phyloP scores from a whole-genome alignment of 2,797 vertebrate genomes.

The Rhynchonycteris naso region DNA sequence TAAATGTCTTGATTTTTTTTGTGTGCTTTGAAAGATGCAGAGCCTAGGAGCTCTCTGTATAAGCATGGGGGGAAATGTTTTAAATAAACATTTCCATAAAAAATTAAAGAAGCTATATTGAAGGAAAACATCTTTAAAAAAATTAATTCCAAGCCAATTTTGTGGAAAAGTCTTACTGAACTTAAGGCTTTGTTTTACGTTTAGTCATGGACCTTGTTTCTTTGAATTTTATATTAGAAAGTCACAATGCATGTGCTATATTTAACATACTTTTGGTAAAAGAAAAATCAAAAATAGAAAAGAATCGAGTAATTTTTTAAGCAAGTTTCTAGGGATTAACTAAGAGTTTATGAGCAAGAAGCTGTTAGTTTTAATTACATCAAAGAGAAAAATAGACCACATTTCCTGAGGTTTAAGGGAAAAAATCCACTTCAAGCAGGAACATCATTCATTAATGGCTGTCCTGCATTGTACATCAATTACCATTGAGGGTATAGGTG shows the following conservation, averaged over 20 bases:
- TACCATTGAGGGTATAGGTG: constrained; percentile 72
- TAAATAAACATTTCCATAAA: background rate
- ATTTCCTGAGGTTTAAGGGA: constrained; percentile 78
- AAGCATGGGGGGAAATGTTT: background rate
- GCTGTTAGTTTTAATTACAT: constrained; percentile 79
- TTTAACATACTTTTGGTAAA: constrained; percentile 57
- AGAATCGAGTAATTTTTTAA: constrained; percentile 44
- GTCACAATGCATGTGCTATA: background rate
- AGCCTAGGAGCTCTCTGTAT: background rate
- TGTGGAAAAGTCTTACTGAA: background rate
- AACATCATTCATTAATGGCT: constrained; percentile 76
- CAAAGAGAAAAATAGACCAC: constrained; percentile 80
- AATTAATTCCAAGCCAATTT: constrained; percentile 7
- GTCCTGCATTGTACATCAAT: constrained; percentile 74
- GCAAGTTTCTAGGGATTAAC: constrained; percentile 70
- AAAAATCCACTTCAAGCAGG: constrained; percentile 78
- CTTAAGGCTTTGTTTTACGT: background rate
- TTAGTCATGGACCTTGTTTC: background rate
- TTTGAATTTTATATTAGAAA: constrained; percentile 53
- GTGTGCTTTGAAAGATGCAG: background rate
- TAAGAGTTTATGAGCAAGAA: constrained; percentile 64
- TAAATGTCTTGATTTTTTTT: constrained; percentile 32
- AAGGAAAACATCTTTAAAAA: constrained; percentile 53
- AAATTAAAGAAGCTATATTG: background rate
- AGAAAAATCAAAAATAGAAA: constrained; percentile 64